Conservation (phyloP, 2,888 invertebrate genomes). For the Prosopocoilus inquinatus region DNA sequence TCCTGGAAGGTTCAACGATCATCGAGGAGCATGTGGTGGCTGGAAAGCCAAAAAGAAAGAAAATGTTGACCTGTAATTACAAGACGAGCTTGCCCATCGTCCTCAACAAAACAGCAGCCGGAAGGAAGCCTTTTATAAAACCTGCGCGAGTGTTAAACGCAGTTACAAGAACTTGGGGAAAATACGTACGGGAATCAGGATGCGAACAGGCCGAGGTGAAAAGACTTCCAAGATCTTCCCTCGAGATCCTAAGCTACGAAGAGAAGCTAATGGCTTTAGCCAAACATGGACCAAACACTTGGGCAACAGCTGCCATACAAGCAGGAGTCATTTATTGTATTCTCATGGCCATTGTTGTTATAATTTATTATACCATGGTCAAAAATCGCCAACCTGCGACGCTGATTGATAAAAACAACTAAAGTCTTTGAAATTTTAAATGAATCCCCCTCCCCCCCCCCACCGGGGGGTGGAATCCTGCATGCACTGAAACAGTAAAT, state of each 20-base stretch:
- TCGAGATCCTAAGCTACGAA: slow-evolving; percentile 41
- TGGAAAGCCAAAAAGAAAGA: slow-evolving; percentile 65
- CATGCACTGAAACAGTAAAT: too few species aligned
- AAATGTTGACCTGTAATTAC: slow-evolving; percentile 63
- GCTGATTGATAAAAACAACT: neutral
- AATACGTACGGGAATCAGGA: slow-evolving; percentile 66
- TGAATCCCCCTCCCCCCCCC: too few species aligned
- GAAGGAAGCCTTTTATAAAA: slow-evolving; percentile 58
- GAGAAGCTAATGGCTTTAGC: slow-evolving; percentile 23
- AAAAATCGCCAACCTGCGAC: neutral
- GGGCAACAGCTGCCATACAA: neutral
- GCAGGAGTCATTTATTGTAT: neutral
- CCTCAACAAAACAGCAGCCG: slow-evolving; percentile 54
- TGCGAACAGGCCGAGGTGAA: slow-evolving; percentile 49
- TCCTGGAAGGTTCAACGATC: slow-evolving; percentile 65
- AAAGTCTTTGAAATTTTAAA: too few species aligned
- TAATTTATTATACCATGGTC: neutral
- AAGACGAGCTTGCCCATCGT: slow-evolving; percentile 57
- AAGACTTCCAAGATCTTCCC: slow-evolving; percentile 30
- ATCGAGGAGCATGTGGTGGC: slow-evolving; percentile 62
- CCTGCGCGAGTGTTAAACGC: slow-evolving; percentile 57
- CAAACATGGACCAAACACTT: slow-evolving; percentile 22
- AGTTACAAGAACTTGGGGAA: slow-evolving; percentile 69
- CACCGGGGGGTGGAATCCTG: too few species aligned
- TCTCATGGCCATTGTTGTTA: neutral